Conservation (phyloP, 2,888 invertebrate species). For the Drosophila colorata region DNA sequence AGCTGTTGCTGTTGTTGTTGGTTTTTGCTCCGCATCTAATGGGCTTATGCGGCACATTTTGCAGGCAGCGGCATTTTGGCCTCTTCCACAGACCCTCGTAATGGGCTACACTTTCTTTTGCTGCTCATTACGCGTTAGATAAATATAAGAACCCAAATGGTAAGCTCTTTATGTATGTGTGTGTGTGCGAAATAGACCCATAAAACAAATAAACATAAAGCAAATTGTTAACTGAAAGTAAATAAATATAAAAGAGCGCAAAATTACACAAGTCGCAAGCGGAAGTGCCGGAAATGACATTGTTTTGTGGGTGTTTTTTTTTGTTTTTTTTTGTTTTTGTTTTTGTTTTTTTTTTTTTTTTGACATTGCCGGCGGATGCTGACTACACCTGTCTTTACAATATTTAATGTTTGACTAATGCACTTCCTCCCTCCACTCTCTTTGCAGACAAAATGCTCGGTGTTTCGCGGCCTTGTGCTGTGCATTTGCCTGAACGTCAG, state of each 20-base stretch:
- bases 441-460: slow-evolving; percentile 85
- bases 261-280: slow-evolving; percentile 74
- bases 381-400: slow-evolving; percentile 27
- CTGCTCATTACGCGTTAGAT: slow-evolving; percentile 67
- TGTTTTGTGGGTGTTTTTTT: slow-evolving; percentile 44
- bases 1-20: slow-evolving; percentile 33
- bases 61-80: slow-evolving; percentile 63
- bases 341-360: not conserved
- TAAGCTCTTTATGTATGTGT: slow-evolving; percentile 8
- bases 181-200: slow-evolving; percentile 14
- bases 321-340: not conserved
- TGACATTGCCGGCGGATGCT: slow-evolving; percentile 38
- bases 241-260: slow-evolving; percentile 20
- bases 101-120: slow-evolving; percentile 73
- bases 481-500: slow-evolving; percentile 85
- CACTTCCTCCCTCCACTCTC: slow-evolving; percentile 1
- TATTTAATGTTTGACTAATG: slow-evolving; percentile 23
- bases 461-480: slow-evolving; percentile 85
- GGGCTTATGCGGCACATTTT: slow-evolving; percentile 77
- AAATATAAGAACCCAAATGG: slow-evolving; percentile 45
- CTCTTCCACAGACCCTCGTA: slow-evolving; percentile 48
- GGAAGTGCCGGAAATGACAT: slow-evolving; percentile 71
- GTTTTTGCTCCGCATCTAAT: slow-evolving; percentile 73
- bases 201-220: slow-evolving; percentile 60
- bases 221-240: slow-evolving; percentile 58